Evolutionary conservation across 2,888 invertebrate genomes (phyloP).

Genomic region (Galeruca laticollis): DNA sequence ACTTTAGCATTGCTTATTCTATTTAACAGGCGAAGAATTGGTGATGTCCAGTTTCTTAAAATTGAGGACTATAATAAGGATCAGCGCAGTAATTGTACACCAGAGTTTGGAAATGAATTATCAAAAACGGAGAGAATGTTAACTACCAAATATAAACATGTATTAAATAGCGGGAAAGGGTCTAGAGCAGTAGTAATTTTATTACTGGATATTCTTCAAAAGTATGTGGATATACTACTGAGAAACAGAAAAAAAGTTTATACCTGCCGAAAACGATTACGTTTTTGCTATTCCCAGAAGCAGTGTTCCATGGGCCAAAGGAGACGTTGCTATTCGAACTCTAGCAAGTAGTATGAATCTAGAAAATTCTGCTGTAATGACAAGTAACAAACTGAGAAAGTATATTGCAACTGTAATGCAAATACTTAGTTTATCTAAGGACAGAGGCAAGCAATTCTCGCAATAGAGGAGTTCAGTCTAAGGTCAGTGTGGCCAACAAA

Average conservation of each 20-base stretch:
- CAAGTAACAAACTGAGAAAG: constrained; percentile 52
- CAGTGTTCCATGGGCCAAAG: constrained; percentile 52
- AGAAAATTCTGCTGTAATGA: constrained; percentile 46
- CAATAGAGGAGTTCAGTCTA: too few relatives aligned
- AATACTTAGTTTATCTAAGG: constrained; percentile 48
- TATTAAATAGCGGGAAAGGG: constrained; percentile 51
- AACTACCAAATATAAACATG: constrained; percentile 48
- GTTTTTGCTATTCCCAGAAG: constrained; percentile 52
- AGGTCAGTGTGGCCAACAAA: too few relatives aligned
- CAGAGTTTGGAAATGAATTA: constrained; percentile 43
- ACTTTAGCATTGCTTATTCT: constrained; percentile 41
- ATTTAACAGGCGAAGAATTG: constrained; percentile 42
- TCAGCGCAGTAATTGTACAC: constrained; percentile 22
- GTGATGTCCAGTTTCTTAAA: constrained; percentile 44
- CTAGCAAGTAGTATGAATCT: constrained; percentile 48
- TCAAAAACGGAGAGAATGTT: constrained; percentile 44
- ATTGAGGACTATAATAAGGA: constrained; percentile 37
- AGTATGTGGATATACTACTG: constrained; percentile 47
- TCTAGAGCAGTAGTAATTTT: constrained; percentile 52
- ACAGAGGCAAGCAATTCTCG: constrained; percentile 44
- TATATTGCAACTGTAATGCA: constrained; percentile 53
- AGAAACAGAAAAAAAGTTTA: constrained; percentile 50
- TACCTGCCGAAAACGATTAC: constrained; percentile 51
- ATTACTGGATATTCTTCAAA: constrained; percentile 50
- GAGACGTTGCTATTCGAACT: constrained; percentile 50